A percentile compares a stretch with the other conserved stretches of the same genome.
These are phyloP conservation scores for Leptoteleia sp. DNA, from an alignment of 1,140 invertebrate species.

Conservation along the genomic window DNA sequence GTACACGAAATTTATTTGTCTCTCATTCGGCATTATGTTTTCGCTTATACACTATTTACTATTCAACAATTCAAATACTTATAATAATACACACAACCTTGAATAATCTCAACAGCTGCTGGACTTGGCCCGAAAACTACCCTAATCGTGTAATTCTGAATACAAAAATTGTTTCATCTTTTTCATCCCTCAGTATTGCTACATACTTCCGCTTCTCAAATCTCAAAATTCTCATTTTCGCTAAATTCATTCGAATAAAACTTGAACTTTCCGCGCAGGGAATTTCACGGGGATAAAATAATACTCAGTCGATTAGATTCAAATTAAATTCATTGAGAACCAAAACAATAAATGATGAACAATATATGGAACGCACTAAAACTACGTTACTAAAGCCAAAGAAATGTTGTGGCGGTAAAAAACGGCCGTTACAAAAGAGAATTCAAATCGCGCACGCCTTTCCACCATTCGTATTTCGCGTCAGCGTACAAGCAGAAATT, in stretches of 20 bases:
- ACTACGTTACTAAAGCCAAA: slow-evolving; percentile 25
- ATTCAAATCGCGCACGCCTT: slow-evolving; percentile 16
- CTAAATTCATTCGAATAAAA: not conserved
- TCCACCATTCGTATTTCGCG: slow-evolving; percentile 24
- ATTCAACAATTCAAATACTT: slow-evolving; percentile 82
- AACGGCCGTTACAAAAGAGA: slow-evolving; percentile 21
- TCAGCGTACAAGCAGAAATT: slow-evolving; percentile 25
- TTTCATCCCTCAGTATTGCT: slow-evolving; percentile 34
- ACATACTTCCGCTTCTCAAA: not conserved
- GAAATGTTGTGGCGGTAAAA: slow-evolving; percentile 27
- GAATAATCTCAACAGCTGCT: slow-evolving; percentile 82
- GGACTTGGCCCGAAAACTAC: slow-evolving; percentile 74
- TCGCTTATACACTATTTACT: slow-evolving; percentile 73
- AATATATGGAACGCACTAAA: too few species aligned
- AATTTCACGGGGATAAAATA: slow-evolving; percentile 72
- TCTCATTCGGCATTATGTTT: slow-evolving; percentile 32
- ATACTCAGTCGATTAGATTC: slow-evolving; percentile 78
- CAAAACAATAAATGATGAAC: slow-evolving; percentile 2
- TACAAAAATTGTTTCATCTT: slow-evolving; percentile 74
- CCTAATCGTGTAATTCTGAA: slow-evolving; percentile 68
- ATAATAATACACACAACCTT: slow-evolving; percentile 81
- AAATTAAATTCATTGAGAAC: not conserved
- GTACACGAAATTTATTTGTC: slow-evolving; percentile 17
- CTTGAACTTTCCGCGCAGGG: too few species aligned
- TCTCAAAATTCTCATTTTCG: too few species aligned